phyloP scores from a whole-genome alignment of 64 coral and sea anemone species.

The Montipora capricornis region DNA sequence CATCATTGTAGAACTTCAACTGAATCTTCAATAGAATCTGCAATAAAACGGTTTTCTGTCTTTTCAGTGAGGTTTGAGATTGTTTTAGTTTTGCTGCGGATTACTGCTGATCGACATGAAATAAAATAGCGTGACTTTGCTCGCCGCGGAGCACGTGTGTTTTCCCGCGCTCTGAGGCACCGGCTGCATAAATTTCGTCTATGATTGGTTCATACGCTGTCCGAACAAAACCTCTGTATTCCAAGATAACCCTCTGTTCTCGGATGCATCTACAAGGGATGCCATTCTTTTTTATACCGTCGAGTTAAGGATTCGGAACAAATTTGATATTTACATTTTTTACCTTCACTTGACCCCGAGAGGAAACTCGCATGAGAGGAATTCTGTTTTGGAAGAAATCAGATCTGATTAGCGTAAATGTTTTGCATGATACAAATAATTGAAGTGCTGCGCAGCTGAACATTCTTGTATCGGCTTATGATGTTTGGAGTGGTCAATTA shows the following conservation, averaged over 20 bases:
- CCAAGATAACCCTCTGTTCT: neutral
- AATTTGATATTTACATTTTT: constrained; percentile 1
- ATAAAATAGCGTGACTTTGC: too few relatives aligned
- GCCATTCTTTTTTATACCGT: neutral
- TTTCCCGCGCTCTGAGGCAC: too few relatives aligned
- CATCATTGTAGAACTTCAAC: too few relatives aligned
- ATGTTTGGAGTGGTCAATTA: neutral
- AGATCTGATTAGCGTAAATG: constrained; percentile 16
- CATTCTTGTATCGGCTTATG: constrained; percentile 6
- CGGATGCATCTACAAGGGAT: neutral
- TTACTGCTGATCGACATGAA: too few relatives aligned
- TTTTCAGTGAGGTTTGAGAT: too few relatives aligned
- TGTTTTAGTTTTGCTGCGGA: too few relatives aligned
- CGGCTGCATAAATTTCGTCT: too few relatives aligned
- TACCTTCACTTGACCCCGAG: constrained; percentile 4
- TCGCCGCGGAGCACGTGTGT: too few relatives aligned
- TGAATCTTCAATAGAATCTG: too few relatives aligned
- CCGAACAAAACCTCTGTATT: neutral
- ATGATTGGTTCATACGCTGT: too few relatives aligned
- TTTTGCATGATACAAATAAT: neutral
- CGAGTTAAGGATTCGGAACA: neutral
- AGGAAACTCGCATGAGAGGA: neutral
- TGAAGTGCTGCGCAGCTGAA: neutral
- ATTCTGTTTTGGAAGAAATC: neutral
- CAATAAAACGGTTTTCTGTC: too few relatives aligned